Evolutionary conservation across 1,140 invertebrate species (phyloP).

Genomic region (Halictus rubicundus): DNA sequence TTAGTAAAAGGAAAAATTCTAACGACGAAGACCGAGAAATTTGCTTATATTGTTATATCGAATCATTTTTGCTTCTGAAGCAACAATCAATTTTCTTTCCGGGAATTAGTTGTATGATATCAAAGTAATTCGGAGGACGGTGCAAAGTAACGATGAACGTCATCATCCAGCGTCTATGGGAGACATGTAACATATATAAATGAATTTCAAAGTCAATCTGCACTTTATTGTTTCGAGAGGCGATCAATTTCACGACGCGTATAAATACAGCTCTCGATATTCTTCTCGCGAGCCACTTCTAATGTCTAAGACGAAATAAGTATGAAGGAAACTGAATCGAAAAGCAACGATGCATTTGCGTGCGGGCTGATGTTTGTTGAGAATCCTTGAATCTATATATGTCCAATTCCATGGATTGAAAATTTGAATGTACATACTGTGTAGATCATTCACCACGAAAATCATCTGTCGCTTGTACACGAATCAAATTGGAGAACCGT

Average conservation of each 20-base stretch:
- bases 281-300: conserved; percentile 32
- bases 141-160: conserved; percentile 43
- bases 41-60: conserved; percentile 59
- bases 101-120: conserved; percentile 42
- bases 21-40: conserved; percentile 45
- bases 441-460: conserved; percentile 25
- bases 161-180: conserved; percentile 26
- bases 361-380: conserved; percentile 48
- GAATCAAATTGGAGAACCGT: background rate
- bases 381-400: conserved; percentile 17
- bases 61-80: conserved; percentile 42
- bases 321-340: conserved; percentile 42
- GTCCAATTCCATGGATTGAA: conserved; percentile 21
- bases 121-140: conserved; percentile 33
- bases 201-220: conserved; percentile 33
- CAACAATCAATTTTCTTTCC: conserved; percentile 16
- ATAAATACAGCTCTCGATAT: conserved; percentile 43
- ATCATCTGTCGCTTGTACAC: conserved; percentile 28
- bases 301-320: conserved; percentile 23
- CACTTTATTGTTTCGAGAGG: conserved; percentile 41
- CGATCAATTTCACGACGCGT: conserved; percentile 14
- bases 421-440: conserved; percentile 24
- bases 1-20: conserved; percentile 53
- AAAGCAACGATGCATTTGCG: conserved; percentile 45
- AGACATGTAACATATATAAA: conserved; percentile 43